Base-by-base conservation (phyloP, 2,113 vertebrate species). In the Urocolius indicus region DNA sequence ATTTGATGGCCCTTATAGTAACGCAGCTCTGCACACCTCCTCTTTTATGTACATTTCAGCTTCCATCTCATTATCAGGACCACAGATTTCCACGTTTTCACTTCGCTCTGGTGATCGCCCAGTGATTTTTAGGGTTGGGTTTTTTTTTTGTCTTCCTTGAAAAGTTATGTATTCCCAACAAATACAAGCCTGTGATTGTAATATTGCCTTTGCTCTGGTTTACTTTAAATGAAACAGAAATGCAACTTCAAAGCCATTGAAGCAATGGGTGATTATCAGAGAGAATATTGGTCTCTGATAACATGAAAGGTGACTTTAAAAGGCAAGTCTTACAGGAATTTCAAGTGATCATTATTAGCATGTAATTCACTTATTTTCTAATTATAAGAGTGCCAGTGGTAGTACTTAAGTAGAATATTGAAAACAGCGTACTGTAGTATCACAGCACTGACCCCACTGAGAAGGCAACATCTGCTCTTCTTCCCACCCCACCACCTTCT, bases 271-370 rank as follows among this genome's bases (percentile, higher is more conserved):
- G 52, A 76, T 36, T 66, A 69, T 58, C 66, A 67, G 85, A 92
- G 90, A 68, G 83, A 88, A 9, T 77, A 26, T 21, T 78, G 73
- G 75, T 23, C 48, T 88, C 54, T 84, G 74, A 58, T 43, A 90
- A 96, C 43, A 81, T n/a, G 75, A 95, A 93, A 79, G 77, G 55
- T 41, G 45, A 55, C 51, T 66, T 76, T 59, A 83, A 66, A 6
- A 87, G 45, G 26, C 43, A 80, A 91, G 84, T 78, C 80, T 82
- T 68, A 59, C 9, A 77, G 63, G 49, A 87, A 74, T 58, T 95
- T 91, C 68, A 90, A 82, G 51, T 93, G 59, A 92, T 85, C 85
- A 74, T 87, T 94, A 84, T 71, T 95, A 89, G n/a, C 16, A 73
- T 49, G 75, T 30, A 65, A 82, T 58, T 87, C 48, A 59, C 48